Conservation (phyloP, 2,113 vertebrate genomes). For the Polyodon spathula region DNA sequence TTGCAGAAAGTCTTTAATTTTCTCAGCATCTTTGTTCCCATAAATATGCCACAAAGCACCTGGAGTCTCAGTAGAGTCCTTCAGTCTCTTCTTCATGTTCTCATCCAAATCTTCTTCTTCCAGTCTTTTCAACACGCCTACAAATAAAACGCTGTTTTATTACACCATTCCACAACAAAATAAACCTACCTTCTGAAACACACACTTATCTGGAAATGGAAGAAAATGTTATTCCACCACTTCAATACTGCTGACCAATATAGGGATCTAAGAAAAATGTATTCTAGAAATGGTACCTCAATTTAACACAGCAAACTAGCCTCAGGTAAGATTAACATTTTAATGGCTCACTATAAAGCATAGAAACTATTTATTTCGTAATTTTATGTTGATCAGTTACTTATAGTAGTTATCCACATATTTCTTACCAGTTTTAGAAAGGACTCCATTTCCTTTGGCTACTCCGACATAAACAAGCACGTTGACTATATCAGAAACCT, state of each 20-base stretch:
- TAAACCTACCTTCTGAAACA: slow-evolving; percentile 4
- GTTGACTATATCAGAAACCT: slow-evolving; percentile 92
- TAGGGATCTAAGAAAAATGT: too few species aligned
- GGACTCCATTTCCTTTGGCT: slow-evolving; percentile 85
- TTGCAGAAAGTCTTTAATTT: slow-evolving; percentile 83
- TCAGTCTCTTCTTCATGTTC: slow-evolving; percentile 76
- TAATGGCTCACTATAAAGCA: too few species aligned
- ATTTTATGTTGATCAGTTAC: too few species aligned
- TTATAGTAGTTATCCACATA: too few species aligned
- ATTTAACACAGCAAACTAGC: too few species aligned
- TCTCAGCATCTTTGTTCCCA: slow-evolving; percentile 82
- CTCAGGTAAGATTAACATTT: too few species aligned
- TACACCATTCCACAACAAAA: neutral
- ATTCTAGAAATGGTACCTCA: too few species aligned
- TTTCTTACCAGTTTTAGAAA: slow-evolving; percentile 81
- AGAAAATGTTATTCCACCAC: too few species aligned
- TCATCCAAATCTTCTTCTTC: slow-evolving; percentile 96
- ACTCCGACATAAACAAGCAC: slow-evolving; percentile 91
- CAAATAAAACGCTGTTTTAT: neutral
- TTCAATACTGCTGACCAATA: too few species aligned
- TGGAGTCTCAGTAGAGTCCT: slow-evolving; percentile 87
- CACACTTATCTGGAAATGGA: neutral
- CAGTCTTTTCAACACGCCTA: slow-evolving; percentile 87
- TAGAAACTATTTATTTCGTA: too few species aligned
- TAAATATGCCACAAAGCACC: slow-evolving; percentile 97